Conservation (phyloP, 2,797 vertebrate genomes). For the Xyrichtys novacula region DNA sequence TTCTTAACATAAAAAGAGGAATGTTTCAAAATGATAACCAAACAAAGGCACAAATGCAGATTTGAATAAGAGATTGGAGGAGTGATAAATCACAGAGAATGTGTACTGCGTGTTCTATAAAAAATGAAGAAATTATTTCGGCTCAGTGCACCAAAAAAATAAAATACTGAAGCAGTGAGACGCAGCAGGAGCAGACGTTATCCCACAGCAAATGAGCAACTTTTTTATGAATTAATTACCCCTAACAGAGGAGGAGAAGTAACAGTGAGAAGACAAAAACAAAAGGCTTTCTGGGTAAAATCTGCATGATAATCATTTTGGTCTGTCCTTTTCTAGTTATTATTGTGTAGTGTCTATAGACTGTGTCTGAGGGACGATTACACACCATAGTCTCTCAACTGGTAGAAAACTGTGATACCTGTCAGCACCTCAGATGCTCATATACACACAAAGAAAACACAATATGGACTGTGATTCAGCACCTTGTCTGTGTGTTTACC, state of each 20-base stretch:
- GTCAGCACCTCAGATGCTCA: constrained; percentile 11
- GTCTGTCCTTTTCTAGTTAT: constrained; percentile 19
- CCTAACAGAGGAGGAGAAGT: constrained; percentile 30
- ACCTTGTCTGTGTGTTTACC: constrained; percentile 40
- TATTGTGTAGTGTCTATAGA: constrained; percentile 30
- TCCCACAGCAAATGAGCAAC: constrained; percentile 46
- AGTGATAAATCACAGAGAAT: constrained; percentile 39
- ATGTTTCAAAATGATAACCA: constrained; percentile 6
- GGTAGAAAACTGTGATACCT: constrained; percentile 38
- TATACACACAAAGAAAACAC: constrained; percentile 17
- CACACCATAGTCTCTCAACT: constrained; percentile 40
- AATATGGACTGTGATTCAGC: constrained; percentile 58
- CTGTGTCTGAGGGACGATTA: constrained; percentile 40
- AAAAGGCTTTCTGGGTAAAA: constrained; percentile 23
- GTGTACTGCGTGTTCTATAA: constrained; percentile 3
- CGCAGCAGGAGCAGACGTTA: constrained; percentile 35
- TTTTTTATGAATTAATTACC: constrained; percentile 60
- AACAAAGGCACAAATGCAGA: constrained; percentile 16
- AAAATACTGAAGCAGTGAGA: constrained; percentile 32
- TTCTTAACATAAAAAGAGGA: constrained; percentile 5
- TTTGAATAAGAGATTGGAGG: constrained; percentile 22
- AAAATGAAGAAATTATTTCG: constrained; percentile 31
- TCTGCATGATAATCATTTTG: constrained; percentile 36
- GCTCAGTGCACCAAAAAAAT: constrained; percentile 16
- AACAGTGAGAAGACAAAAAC: not conserved